Evolutionary conservation across 2,797 vertebrate genomes (phyloP).

Genomic region (Hoplostethus atlanticus): DNA sequence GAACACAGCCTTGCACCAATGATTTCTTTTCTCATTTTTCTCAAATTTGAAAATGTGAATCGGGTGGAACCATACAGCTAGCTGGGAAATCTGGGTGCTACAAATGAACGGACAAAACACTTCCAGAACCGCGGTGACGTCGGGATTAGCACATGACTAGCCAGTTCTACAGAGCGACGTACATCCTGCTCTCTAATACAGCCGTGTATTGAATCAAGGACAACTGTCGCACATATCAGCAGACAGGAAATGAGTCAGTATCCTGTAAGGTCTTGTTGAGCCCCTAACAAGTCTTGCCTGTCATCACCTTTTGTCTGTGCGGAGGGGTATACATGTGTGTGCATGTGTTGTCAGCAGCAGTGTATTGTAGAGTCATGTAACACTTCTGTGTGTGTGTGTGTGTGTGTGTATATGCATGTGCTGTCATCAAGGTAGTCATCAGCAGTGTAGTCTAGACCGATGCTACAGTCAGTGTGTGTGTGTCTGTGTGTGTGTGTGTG

Average conservation of each 20-base stretch:
- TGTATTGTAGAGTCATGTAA: background rate
- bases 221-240: conserved; percentile 48
- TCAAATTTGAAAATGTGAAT: no score
- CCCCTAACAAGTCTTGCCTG: conserved; percentile 61
- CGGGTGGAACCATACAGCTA: no score
- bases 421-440: conserved; percentile 43
- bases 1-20: no score
- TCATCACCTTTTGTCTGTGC: conserved; percentile 66
- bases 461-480: conserved; percentile 11
- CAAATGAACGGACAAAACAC: no score
- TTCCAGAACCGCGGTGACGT: no score
- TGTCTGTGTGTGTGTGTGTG: conserved; percentile 5
- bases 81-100: no score
- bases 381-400: background rate
- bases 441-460: conserved; percentile 47
- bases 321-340: background rate
- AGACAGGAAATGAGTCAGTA: conserved; percentile 68
- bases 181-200: no score
- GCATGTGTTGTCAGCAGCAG: conserved; percentile 20
- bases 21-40: no score
- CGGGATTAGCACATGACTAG: no score
- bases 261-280: conserved; percentile 47
- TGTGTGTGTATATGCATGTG: conserved; percentile 12
- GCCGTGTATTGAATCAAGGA: conserved; percentile 9
- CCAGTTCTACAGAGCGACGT: no score